Percentiles rank a stretch among this genome's conserved stretches.
phyloP scores from a whole-genome alignment of 64 coral and sea anemone species.

The Hydrozoanthus tunicans region DNA sequence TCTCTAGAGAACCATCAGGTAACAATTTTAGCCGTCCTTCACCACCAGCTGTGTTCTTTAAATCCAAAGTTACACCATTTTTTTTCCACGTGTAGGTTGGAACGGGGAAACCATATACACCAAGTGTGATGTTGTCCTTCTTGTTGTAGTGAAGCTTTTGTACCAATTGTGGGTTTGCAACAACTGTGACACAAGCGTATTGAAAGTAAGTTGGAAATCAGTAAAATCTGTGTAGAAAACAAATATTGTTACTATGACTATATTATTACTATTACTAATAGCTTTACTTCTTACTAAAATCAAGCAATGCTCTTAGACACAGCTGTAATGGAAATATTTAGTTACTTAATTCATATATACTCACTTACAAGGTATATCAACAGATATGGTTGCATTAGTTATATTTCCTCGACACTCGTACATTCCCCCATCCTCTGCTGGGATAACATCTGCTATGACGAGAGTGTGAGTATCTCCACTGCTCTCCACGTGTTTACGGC shows the following conservation, averaged over 20 bases:
- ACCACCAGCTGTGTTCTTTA: not conserved
- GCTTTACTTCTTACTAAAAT: no score
- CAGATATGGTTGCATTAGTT: not conserved
- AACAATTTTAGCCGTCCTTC: not conserved
- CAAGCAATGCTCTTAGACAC: no score
- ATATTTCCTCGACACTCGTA: constrained; percentile 10
- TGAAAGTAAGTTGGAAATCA: not conserved
- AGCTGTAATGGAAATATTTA: no score
- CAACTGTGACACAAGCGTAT: not conserved
- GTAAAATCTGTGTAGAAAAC: not conserved
- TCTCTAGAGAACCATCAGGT: constrained; percentile 13
- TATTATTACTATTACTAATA: no score
- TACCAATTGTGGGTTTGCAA: not conserved
- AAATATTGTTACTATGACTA: no score
- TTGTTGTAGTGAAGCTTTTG: constrained; percentile 5
- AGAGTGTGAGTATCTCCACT: constrained; percentile 1
- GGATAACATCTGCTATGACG: not conserved
- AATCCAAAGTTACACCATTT: not conserved
- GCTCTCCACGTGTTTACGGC: constrained; percentile 1
- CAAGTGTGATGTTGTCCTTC: not conserved
- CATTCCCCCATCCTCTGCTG: not conserved
- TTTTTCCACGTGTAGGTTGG: not conserved
- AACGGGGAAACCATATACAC: not conserved
- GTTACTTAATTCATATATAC: no score
- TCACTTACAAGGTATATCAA: not conserved